Evolutionary conservation across 1,140 invertebrate species (phyloP).

Genomic region (Vollenhovia emeryi): DNA sequence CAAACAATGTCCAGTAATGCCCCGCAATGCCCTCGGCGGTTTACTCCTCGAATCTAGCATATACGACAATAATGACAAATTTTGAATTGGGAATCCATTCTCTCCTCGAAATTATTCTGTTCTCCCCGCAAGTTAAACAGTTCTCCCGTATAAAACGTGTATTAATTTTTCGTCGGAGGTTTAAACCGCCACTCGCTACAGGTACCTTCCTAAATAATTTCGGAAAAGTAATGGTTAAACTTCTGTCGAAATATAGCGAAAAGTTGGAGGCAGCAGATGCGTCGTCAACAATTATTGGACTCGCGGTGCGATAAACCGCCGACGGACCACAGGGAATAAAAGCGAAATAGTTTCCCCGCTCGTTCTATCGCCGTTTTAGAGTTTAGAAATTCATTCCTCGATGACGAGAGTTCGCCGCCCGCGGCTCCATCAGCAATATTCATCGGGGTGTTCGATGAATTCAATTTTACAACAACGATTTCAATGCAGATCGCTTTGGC

Average conservation of each 20-base stretch:
- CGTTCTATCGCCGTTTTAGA: slow-evolving; percentile 24
- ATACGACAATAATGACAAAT: neutral
- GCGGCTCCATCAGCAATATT: slow-evolving; percentile 15
- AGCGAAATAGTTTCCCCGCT: slow-evolving; percentile 51
- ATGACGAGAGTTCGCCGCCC: neutral
- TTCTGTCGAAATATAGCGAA: neutral
- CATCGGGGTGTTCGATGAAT: slow-evolving; percentile 10
- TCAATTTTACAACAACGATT: slow-evolving; percentile 29
- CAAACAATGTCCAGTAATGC: no score
- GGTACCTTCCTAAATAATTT: neutral
- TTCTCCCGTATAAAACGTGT: neutral
- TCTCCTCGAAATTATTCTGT: no score
- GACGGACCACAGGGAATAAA: slow-evolving; percentile 48
- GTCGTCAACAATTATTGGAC: slow-evolving; percentile 48
- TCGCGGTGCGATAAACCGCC: slow-evolving; percentile 49
- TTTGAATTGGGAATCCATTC: neutral
- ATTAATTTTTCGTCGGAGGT: neutral
- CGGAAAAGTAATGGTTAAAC: neutral
- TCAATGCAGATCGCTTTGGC: slow-evolving; percentile 13
- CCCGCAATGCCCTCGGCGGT: no score
- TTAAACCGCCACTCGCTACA: neutral
- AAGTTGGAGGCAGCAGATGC: slow-evolving; percentile 18
- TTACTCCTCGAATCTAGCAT: neutral
- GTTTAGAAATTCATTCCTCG: slow-evolving; percentile 20
- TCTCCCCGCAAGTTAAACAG: neutral